Evolutionary conservation across 1,140 invertebrate genomes (phyloP).

Genomic region (Pogonomyrmex californicus): DNA sequence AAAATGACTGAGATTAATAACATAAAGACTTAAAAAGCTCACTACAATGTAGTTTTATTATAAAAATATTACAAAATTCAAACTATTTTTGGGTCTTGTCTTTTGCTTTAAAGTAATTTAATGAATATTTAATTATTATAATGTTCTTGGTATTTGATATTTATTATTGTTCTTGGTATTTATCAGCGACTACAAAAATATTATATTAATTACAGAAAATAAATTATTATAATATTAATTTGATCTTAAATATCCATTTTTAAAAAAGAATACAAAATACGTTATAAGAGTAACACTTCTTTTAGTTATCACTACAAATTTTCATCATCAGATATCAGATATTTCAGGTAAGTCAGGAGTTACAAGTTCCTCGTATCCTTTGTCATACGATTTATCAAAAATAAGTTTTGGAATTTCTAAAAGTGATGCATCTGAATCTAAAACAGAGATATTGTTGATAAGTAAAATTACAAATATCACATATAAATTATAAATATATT

Average conservation of each 20-base stretch:
- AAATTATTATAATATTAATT: constrained; percentile 43
- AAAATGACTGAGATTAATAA: not conserved
- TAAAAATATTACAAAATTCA: not conserved
- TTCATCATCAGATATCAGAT: constrained; percentile 55
- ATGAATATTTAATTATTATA: not conserved
- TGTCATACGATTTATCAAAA: not conserved
- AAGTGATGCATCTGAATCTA: constrained; percentile 43
- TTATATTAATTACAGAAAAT: constrained; percentile 17
- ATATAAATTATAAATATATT: not conserved
- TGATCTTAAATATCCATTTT: not conserved
- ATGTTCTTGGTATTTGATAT: not conserved
- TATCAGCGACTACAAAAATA: not conserved
- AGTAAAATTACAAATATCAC: not conserved
- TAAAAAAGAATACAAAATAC: constrained; percentile 1
- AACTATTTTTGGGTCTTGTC: not conserved
- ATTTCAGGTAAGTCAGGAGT: constrained; percentile 48
- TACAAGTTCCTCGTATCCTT: not conserved
- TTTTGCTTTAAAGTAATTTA: not conserved
- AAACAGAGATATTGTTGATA: not conserved
- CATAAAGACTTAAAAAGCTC: not conserved
- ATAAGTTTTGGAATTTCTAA: constrained; percentile 38
- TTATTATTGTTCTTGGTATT: not conserved
- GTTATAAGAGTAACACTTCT: constrained; percentile 19
- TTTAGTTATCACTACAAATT: constrained; percentile 17
- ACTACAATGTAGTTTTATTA: not conserved